Conservation (phyloP, 2,113 vertebrate genomes). For the human region GRCh38 chr9:102346001-102346500, state of each 20-base stretch:
- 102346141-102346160: background rate
- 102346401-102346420: background rate
- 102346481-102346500: too few species aligned
- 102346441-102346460: too few species aligned
- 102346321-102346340: background rate
- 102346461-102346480: too few species aligned
- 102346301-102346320: background rate
- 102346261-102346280: background rate
- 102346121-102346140: background rate
- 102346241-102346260: background rate
- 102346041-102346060: background rate
- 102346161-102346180: background rate
- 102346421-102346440: too few species aligned
- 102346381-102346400: background rate
- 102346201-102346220: background rate
- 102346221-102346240: background rate
- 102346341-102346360: background rate
- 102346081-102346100: background rate
- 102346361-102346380: background rate
- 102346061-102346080: background rate
- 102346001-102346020: background rate
- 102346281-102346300: background rate
- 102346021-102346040: background rate
- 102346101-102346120: background rate
- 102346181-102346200: background rate